phyloP scores from a whole-genome alignment of 2,113 vertebrate genomes.

The Probosciger aterrimus region DNA sequence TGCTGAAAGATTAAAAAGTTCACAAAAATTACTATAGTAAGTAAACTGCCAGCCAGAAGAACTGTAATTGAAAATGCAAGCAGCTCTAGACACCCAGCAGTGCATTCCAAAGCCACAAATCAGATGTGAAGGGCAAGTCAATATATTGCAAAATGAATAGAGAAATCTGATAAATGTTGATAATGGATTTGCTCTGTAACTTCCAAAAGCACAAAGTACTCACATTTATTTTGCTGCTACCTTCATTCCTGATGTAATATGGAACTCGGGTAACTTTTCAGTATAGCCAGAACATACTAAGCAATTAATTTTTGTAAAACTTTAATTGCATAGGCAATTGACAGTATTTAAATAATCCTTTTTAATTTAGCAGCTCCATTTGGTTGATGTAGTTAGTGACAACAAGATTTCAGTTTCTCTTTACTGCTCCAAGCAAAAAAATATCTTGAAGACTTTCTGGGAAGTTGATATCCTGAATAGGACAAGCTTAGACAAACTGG shows the following conservation, averaged over 20 bases:
- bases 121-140: not conserved
- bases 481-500: not conserved
- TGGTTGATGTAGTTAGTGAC: not conserved
- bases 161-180: slow-evolving; percentile 3
- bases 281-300: not conserved
- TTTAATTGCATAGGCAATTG: not conserved
- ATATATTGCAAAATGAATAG: slow-evolving; percentile 2
- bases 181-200: slow-evolving; percentile 3
- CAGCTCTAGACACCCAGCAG: not conserved
- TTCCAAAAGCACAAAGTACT: not conserved
- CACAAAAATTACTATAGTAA: not conserved
- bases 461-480: not conserved
- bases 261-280: not conserved
- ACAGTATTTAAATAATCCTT: not conserved
- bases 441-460: not conserved
- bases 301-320: not conserved
- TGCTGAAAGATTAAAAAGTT: not conserved
- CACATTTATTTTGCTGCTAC: not conserved
- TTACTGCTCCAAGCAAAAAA: not conserved
- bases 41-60: not conserved
- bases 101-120: not conserved
- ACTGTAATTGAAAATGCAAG: not conserved
- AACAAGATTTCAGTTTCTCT: not conserved
- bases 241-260: not conserved
- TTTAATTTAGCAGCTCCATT: not conserved